Percentiles rank a stretch among this genome's conserved stretches.
These are phyloP conservation scores for Cebus imitator DNA, from an alignment of 2,113 vertebrate genomes.

Conservation along the genomic window DNA sequence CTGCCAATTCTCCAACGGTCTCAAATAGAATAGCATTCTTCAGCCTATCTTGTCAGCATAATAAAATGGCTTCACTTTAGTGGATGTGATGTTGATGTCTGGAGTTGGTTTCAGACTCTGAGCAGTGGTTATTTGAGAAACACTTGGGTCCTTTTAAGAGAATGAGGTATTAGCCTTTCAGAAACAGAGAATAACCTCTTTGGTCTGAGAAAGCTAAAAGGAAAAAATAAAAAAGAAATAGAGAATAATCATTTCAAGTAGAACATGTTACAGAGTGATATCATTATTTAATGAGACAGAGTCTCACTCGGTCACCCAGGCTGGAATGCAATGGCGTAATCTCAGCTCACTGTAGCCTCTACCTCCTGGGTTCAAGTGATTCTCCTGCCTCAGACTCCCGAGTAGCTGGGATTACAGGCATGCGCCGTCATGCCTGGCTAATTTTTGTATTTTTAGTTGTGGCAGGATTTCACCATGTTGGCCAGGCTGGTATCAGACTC, in stretches of 20 bases:
- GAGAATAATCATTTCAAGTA: neutral
- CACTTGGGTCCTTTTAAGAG: slow-evolving; percentile 30
- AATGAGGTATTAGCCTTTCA: slow-evolving; percentile 44
- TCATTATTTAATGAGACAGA: neutral
- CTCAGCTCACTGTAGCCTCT: too few relatives aligned
- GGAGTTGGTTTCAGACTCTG: slow-evolving; percentile 37
- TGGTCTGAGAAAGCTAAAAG: too few relatives aligned
- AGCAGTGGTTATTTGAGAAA: slow-evolving; percentile 43
- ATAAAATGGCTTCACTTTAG: slow-evolving; percentile 45
- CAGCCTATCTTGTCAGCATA: slow-evolving; percentile 52
- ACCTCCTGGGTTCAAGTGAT: too few relatives aligned
- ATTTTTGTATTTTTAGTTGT: too few relatives aligned
- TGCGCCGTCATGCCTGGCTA: fast-evolving
- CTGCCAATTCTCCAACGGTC: slow-evolving; percentile 56
- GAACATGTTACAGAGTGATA: neutral
- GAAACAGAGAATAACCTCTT: neutral
- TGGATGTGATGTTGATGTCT: slow-evolving; percentile 49
- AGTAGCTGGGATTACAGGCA: too few relatives aligned
- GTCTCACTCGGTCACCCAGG: too few relatives aligned
- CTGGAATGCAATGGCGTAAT: too few relatives aligned
- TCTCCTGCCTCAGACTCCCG: too few relatives aligned
- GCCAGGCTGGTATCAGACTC: too few relatives aligned
- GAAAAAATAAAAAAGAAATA: neutral
- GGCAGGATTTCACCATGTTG: too few relatives aligned
- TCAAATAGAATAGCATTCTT: slow-evolving; percentile 54